Base-by-base conservation (phyloP, 2,888 invertebrate genomes). In the Belgica antarctica region DNA sequence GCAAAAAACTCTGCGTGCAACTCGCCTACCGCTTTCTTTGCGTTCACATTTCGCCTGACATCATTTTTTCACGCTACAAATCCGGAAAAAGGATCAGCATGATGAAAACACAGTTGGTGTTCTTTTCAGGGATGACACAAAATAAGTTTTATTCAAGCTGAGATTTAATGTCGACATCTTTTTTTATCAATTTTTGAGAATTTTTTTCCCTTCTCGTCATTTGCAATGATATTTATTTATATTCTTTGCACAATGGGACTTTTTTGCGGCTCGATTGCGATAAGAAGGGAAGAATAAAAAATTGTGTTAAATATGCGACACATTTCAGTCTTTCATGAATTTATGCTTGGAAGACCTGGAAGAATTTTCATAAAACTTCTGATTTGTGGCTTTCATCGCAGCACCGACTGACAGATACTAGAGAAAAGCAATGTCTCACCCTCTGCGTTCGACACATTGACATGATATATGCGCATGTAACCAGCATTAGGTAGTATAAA, bases 361-460 rank as follows among this genome's bases (percentile, higher is more conserved):
- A 41, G 41, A 41, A 41, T 41, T 41, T 41, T 41, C 41, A 41
- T 41, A 41, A 41, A 5, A 41, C 15, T 41, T 41, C 41, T 41
- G 41, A 41, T 41, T 41, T 41, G 41, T 41, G 41, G 41, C 41
- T 41, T 41, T n/a, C n/a, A n/a, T n/a, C 41, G 41, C 41, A 41
- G 8, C n/a, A n/a, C n/a, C n/a, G n/a, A n/a, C n/a, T n/a, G n/a
- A n/a, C n/a, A n/a, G n/a, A n/a, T n/a, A n/a, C n/a, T n/a, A 41
- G 10, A 41, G n/a, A n/a, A 41, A 41, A 41, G 41, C 12, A 5
- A 41, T n/a, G n/a, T 41, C 41, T n/a, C 41, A 10, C 15, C 41
- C 41, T 41, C 8, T 2, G 41, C 31, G 31, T 41, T 41, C 41
- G 41, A 41, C 41, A 15, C 41, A 41, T n/a, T 41, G 41, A n/a